A percentile compares a stretch with the other conserved stretches of the same genome.
Conservation (phyloP, 1,140 invertebrate genomes). For the Brachystomella parvula region DNA sequence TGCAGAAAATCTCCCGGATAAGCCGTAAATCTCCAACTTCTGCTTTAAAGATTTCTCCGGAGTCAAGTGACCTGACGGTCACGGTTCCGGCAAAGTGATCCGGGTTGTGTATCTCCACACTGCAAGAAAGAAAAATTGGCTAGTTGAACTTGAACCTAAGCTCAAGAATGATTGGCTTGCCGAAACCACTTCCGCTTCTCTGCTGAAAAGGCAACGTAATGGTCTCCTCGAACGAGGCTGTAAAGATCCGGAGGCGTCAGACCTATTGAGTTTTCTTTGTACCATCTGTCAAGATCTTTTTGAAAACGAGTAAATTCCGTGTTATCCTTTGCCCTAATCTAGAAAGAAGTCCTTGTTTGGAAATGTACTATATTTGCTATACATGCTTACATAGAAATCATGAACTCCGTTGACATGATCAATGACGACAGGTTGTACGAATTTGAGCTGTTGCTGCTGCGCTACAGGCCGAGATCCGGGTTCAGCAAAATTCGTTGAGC, state of each 20-base stretch:
- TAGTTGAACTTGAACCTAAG: neutral
- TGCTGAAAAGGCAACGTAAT: neutral
- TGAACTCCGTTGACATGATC: neutral
- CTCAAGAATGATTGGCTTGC: neutral
- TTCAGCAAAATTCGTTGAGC: neutral
- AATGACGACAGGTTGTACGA: neutral
- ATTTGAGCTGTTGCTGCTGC: neutral
- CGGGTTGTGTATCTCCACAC: no score
- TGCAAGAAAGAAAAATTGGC: neutral
- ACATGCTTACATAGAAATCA: neutral
- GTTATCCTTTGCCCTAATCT: neutral
- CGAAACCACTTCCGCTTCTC: neutral
- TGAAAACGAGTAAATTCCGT: neutral
- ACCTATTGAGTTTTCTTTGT: neutral
- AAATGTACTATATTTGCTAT: neutral
- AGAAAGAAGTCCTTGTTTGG: neutral
- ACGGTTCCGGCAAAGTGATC: neutral
- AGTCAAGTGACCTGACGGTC: neutral
- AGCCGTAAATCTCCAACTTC: neutral
- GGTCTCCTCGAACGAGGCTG: neutral
- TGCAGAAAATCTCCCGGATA: neutral
- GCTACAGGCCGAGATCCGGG: neutral
- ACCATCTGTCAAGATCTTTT: neutral
- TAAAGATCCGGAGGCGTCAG: neutral
- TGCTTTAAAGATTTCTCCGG: neutral